These are phyloP conservation scores for Drosophila ananassae DNA, from an alignment of 1,140 invertebrate genomes.

Conservation along the genomic window DNA sequence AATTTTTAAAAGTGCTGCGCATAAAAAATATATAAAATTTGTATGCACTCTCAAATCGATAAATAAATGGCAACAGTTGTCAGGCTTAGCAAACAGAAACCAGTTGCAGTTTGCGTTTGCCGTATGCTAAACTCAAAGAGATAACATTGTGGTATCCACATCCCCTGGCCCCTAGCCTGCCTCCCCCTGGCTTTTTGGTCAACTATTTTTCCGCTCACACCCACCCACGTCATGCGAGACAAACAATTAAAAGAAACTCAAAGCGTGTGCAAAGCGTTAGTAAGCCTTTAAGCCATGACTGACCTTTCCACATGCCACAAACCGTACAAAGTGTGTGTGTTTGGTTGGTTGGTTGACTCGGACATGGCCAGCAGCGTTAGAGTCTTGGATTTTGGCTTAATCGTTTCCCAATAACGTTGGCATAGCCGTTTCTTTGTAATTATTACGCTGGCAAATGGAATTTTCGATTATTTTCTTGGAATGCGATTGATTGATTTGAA, in stretches of 20 bases:
- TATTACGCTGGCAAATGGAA: slow-evolving; percentile 1
- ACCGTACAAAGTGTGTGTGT: slow-evolving; percentile 7
- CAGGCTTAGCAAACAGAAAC: slow-evolving; percentile 28
- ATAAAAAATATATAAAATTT: background rate
- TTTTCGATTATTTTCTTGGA: background rate
- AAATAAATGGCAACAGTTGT: slow-evolving; percentile 58
- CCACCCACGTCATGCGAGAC: slow-evolving; percentile 24
- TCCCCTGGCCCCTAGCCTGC: background rate
- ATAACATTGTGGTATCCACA: slow-evolving; percentile 1
- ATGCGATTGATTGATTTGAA: background rate
- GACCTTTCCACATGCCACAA: slow-evolving; percentile 66
- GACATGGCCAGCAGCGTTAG: slow-evolving; percentile 38
- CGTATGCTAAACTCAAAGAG: slow-evolving; percentile 18
- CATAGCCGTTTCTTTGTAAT: slow-evolving; percentile 40
- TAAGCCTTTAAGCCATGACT: slow-evolving; percentile 76
- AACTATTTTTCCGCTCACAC: slow-evolving; percentile 13
- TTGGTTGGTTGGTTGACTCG: slow-evolving; percentile 4
- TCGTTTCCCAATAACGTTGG: slow-evolving; percentile 63
- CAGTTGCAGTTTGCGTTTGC: slow-evolving; percentile 58
- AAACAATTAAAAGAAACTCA: slow-evolving; percentile 69
- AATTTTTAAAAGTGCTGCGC: background rate
- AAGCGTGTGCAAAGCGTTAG: slow-evolving; percentile 40
- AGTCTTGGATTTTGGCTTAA: slow-evolving; percentile 54
- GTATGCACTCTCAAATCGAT: background rate
- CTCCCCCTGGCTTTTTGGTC: background rate